phyloP scores from a whole-genome alignment of 2,113 vertebrate genomes.

The Brevimyrus niger region DNA sequence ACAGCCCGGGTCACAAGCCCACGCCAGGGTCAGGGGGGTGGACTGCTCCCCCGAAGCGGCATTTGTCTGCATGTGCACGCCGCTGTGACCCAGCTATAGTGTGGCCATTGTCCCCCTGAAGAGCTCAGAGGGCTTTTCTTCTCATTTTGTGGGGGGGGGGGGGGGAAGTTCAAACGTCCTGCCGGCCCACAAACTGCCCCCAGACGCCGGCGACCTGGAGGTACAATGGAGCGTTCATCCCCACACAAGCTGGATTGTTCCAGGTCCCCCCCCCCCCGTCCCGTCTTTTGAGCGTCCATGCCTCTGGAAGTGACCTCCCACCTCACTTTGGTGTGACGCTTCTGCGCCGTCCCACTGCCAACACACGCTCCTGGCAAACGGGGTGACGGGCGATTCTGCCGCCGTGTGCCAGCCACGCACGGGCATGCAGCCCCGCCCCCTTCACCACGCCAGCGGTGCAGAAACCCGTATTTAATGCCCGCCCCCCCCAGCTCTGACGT shows the following conservation, averaged over 20 bases:
- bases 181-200: background rate
- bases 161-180: background rate
- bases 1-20: background rate
- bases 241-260: background rate
- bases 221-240: background rate
- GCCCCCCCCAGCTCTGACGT: background rate
- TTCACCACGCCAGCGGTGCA: background rate
- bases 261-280: background rate
- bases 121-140: slow-evolving; percentile 2
- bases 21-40: background rate
- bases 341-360: background rate
- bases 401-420: background rate
- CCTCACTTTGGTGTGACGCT: background rate
- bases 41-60: background rate
- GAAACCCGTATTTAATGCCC: background rate
- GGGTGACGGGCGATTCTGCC: background rate
- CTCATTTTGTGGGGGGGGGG: background rate
- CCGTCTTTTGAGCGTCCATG: background rate
- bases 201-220: background rate
- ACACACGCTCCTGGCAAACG: too few relatives aligned
- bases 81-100: background rate
- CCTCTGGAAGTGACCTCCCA: background rate
- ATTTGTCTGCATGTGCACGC: background rate
- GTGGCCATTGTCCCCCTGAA: background rate
- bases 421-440: background rate